These are phyloP conservation scores for Plectropomus leopardus DNA, from an alignment of 2,113 vertebrate genomes.

Conservation along the genomic window DNA sequence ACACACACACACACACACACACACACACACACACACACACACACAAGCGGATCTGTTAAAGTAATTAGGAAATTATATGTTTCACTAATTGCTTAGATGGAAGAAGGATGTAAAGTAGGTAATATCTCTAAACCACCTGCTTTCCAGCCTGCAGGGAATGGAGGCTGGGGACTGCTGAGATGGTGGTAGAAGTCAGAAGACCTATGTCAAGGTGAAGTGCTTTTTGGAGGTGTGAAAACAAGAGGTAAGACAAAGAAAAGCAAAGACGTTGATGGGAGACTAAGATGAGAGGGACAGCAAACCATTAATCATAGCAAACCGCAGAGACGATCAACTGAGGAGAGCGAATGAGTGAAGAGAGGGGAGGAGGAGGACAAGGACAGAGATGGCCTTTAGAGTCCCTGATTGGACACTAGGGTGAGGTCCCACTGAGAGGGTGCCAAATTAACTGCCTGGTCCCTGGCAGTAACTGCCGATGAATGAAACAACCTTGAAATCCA, in stretches of 20 bases:
- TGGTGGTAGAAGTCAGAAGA: background rate
- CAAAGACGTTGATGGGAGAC: background rate
- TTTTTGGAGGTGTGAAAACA: background rate
- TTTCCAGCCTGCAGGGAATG: constrained; percentile 12
- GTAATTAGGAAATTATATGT: constrained; percentile 4
- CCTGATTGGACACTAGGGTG: constrained; percentile 12
- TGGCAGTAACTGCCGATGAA: background rate
- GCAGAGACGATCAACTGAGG: constrained; percentile 28
- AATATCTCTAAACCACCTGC: constrained; percentile 53
- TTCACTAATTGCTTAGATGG: constrained; percentile 48
- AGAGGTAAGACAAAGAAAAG: constrained; percentile 12
- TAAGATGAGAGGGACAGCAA: constrained; percentile 12
- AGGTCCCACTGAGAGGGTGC: constrained; percentile 5
- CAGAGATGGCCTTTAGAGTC: constrained; percentile 24
- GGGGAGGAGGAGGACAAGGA: constrained; percentile 7
- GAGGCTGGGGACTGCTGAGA: background rate
- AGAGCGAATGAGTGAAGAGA: constrained; percentile 21
- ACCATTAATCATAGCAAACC: constrained; percentile 53
- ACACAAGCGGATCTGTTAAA: background rate
- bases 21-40: too few relatives aligned
- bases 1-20: too few relatives aligned
- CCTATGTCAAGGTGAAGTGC: constrained; percentile 1
- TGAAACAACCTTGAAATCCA: constrained; percentile 30
- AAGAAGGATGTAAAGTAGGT: constrained; percentile 33
- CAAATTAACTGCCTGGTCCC: constrained; percentile 22